Evolutionary conservation across 2,113 vertebrate genomes (phyloP), one percentile per base, ranked within the genome.

Genomic region (Camelus dromedarius): DNA sequence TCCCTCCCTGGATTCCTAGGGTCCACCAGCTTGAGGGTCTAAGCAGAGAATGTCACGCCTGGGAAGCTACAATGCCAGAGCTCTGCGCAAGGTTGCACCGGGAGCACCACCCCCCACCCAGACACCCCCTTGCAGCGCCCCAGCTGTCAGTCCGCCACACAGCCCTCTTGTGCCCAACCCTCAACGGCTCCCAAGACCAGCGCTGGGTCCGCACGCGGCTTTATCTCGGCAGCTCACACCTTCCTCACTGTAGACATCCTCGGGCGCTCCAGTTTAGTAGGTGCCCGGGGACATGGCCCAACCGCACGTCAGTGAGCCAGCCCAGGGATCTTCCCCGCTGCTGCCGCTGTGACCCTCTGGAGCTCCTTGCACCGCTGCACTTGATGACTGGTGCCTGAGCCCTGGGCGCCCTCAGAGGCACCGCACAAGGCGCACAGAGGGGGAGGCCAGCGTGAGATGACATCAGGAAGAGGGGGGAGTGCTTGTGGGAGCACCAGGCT

Each of bases 191-290:
- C 58, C 19, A 46, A 42, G 38, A 42, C 38, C 38, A 42, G 38
- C 38, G 5, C 38, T 4, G 5, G 38, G 38, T 42, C 38, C 38
- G 38, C 5, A 5, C 32, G 38, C 69, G 38, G 50, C 60, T 42
- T 82, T 20, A 52, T 66, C 89, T 87, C 67, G 15, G 82, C 32
- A 35, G 76, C 48, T 72, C 96, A 81, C 91, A 99, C 99, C 99
- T 99, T 99, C 98, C 99, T 99, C 99, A 99, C 98, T 98, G 99
- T 98, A 98, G 99, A 99, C 99, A 99, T 99, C 99, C 98, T 99
- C 99, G 98, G 98, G 97, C 98, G 98, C 98, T 99, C 98, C 98
- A 98, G 93, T 97, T 95, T 98, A 98, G 97, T 98, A 97, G 97
- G 97, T 87, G 97, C 97, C 0, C 75, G 92, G 97, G 98, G 97